Conservation (phyloP, 2,797 vertebrate genomes). For the Macropus fuliginosus region DNA sequence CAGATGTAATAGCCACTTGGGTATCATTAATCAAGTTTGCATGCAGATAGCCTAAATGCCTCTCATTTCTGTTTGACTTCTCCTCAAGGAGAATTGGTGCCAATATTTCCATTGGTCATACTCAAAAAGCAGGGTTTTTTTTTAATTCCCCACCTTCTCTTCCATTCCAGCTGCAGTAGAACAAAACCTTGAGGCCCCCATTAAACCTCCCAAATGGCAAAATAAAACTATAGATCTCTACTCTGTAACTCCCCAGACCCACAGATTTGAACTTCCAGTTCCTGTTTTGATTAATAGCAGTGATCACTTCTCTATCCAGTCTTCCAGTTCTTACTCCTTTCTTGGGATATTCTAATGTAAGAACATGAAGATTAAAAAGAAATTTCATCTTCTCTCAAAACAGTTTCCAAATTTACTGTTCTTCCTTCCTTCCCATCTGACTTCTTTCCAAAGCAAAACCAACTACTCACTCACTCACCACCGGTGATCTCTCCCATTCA, state of each 20-base stretch:
- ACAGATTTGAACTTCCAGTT: conserved; percentile 42
- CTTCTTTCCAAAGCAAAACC: conserved; percentile 57
- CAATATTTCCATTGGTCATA: conserved; percentile 2
- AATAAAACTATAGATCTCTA: conserved; percentile 17
- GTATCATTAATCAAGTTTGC: conserved; percentile 54
- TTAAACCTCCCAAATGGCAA: conserved; percentile 32
- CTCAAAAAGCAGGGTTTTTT: background rate
- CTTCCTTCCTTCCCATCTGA: conserved; percentile 72
- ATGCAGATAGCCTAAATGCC: conserved; percentile 23
- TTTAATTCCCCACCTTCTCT: background rate
- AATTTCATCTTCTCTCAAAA: conserved; percentile 66
- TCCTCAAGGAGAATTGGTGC: conserved; percentile 14
- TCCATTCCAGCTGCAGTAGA: conserved; percentile 30
- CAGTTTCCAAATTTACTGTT: conserved; percentile 64
- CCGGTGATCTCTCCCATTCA: conserved; percentile 47
- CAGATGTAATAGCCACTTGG: background rate
- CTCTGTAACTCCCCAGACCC: background rate
- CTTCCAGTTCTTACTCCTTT: conserved; percentile 62
- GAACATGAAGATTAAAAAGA: conserved; percentile 65
- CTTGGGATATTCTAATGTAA: conserved; percentile 49
- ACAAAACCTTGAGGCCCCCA: conserved; percentile 1
- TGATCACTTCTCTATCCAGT: conserved; percentile 53
- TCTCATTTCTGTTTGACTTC: conserved; percentile 45
- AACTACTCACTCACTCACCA: conserved; percentile 42
- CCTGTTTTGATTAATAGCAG: conserved; percentile 52